Conservation (phyloP, 30 jellyfish, hydroid and myxozoan species). For the Hydractinia echinata region DNA sequence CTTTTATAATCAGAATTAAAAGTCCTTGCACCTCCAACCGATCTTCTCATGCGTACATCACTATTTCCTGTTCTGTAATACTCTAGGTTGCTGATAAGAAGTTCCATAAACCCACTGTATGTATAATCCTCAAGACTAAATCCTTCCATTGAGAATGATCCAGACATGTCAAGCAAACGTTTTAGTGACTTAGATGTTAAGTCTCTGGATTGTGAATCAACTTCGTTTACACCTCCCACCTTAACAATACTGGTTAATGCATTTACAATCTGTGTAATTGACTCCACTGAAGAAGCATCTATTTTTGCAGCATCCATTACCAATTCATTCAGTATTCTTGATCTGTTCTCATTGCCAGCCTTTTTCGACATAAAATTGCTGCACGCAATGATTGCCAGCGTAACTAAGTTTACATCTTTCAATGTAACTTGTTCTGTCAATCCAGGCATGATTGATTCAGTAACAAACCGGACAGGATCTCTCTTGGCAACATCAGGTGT, state of each 20-base stretch:
- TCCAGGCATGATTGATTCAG: background rate
- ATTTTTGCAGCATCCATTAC: conserved; percentile 43
- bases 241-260: conserved; percentile 28
- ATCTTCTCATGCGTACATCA: background rate
- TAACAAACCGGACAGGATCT: background rate
- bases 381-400: conserved; percentile 14
- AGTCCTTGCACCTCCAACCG: background rate
- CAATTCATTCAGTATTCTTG: conserved; percentile 35
- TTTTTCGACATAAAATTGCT: conserved; percentile 18
- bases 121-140: background rate
- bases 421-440: conserved; percentile 18
- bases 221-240: conserved; percentile 27
- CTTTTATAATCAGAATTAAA: background rate
- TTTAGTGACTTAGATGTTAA: background rate
- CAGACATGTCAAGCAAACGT: conserved; percentile 9
- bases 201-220: background rate
- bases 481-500: background rate
- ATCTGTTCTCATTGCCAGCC: conserved; percentile 26
- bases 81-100: conserved; percentile 12
- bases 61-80: background rate
- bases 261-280: conserved; percentile 48
- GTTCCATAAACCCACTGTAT: background rate
- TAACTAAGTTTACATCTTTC: conserved; percentile 51
- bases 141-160: conserved; percentile 23
- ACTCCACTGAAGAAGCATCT: conserved; percentile 51